Conservation (phyloP, 2,797 vertebrate genomes). For the Brachymystax lenok region DNA sequence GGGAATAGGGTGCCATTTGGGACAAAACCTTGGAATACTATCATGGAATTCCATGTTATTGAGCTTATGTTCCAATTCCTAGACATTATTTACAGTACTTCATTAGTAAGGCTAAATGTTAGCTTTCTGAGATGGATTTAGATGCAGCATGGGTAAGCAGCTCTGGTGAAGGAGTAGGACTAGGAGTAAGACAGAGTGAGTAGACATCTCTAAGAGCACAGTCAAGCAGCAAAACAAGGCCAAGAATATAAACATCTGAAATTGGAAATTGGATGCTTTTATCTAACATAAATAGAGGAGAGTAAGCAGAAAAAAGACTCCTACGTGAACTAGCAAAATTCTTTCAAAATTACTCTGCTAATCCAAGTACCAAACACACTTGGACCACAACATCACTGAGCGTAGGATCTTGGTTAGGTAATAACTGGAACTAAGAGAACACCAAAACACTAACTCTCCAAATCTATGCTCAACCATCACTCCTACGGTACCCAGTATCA, state of each 20-base stretch:
- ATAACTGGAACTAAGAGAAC: conserved; percentile 14
- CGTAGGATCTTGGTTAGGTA: conserved; percentile 10
- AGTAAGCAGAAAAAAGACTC: not conserved
- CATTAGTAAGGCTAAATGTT: too few relatives aligned
- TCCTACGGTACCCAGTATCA: not conserved
- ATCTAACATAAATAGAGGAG: not conserved
- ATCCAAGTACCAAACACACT: not conserved
- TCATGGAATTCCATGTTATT: not conserved
- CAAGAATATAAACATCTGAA: not conserved
- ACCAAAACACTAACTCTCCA: conserved; percentile 25
- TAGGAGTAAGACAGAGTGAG: too few relatives aligned
- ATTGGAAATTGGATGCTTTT: not conserved
- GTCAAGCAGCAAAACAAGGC: too few relatives aligned
- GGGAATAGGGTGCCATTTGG: not conserved
- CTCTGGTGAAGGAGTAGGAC: too few relatives aligned
- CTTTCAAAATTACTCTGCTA: not conserved
- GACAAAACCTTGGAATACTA: conserved; percentile 2
- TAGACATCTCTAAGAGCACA: too few relatives aligned
- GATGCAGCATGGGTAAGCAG: too few relatives aligned
- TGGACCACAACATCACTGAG: not conserved
- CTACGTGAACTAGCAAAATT: not conserved
- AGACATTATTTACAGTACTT: not conserved
- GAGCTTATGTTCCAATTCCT: not conserved
- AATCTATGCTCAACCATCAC: conserved; percentile 23
- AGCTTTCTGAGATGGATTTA: too few relatives aligned